Evolutionary conservation across 1,140 invertebrate genomes (phyloP).

Genomic region (Trigoniulus corallinus): DNA sequence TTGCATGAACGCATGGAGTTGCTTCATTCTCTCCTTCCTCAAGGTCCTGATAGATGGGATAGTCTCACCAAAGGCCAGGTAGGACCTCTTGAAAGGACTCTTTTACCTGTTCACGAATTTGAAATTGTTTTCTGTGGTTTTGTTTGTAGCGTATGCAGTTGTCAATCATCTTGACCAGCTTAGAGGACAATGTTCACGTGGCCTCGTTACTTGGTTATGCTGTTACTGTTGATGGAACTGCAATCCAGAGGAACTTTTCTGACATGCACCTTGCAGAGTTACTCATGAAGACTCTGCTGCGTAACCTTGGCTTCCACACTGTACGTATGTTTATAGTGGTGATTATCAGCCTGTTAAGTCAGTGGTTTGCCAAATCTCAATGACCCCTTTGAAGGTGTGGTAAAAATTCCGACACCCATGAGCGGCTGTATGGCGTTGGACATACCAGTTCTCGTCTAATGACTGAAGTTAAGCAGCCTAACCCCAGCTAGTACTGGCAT

Average conservation of each 20-base stretch:
- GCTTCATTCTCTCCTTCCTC: slow-evolving; percentile 37
- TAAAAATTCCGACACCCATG: too few relatives aligned
- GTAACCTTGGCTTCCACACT: slow-evolving; percentile 35
- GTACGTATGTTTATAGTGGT: slow-evolving; percentile 25
- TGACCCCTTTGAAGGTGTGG: too few relatives aligned
- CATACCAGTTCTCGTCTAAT: too few relatives aligned
- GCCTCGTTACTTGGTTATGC: slow-evolving; percentile 34
- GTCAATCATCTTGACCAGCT: slow-evolving; percentile 39
- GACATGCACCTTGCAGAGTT: slow-evolving; percentile 31
- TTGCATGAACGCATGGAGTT: slow-evolving; percentile 40
- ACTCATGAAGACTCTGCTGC: slow-evolving; percentile 38
- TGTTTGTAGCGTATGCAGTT: slow-evolving; percentile 39
- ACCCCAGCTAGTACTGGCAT: too few relatives aligned
- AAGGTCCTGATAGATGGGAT: slow-evolving; percentile 30
- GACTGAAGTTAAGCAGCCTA: too few relatives aligned
- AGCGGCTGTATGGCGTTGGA: too few relatives aligned
- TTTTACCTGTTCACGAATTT: not conserved
- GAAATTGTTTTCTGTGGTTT: not conserved
- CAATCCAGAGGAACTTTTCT: slow-evolving; percentile 10
- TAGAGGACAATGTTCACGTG: slow-evolving; percentile 41
- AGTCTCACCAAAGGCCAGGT: slow-evolving; percentile 40
- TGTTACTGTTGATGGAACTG: slow-evolving; percentile 8
- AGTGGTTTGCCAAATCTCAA: too few relatives aligned
- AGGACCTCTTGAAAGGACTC: slow-evolving; percentile 6
- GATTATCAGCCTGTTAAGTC: too few relatives aligned